phyloP scores from a whole-genome alignment of 2,797 vertebrate species.

The Anguilla megastoma region DNA sequence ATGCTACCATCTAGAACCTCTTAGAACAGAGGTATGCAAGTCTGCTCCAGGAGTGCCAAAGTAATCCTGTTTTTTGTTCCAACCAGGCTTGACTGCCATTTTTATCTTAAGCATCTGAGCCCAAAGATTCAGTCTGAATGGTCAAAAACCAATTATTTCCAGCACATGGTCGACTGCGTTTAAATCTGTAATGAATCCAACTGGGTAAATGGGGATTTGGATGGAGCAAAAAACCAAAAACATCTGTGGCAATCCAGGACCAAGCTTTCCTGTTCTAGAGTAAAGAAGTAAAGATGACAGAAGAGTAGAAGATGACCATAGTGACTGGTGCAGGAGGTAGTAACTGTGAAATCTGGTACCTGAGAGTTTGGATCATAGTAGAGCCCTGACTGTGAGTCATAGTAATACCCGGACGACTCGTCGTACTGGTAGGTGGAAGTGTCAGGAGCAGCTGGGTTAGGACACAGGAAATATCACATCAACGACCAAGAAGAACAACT shows the following conservation, averaged over 20 bases:
- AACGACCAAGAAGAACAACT: not conserved
- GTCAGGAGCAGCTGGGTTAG: constrained; percentile 81
- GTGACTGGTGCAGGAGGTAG: not conserved
- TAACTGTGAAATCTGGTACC: constrained; percentile 63
- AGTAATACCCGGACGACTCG: constrained; percentile 97
- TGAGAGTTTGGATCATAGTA: constrained; percentile 97
- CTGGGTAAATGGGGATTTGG: not conserved
- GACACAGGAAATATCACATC: constrained; percentile 17
- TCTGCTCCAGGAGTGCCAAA: not conserved
- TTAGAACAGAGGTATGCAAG: not conserved
- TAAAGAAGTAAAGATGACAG: not conserved
- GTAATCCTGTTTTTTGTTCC: not conserved
- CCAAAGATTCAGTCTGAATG: not conserved
- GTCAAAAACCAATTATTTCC: not conserved
- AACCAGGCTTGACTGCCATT: not conserved
- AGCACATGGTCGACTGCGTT: not conserved
- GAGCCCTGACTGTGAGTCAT: constrained; percentile 90
- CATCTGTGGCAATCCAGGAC: not conserved
- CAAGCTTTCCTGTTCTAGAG: not conserved
- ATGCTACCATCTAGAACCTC: not conserved
- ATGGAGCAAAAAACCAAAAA: not conserved
- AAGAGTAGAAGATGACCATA: not conserved
- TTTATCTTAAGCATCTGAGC: not conserved
- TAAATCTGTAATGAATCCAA: not conserved
- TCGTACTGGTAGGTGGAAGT: constrained; percentile 97